Percentiles rank a stretch among this genome's conserved stretches.
phyloP scores from a whole-genome alignment of 2,888 invertebrate genomes.

The Mesorhabditis spiculigera region DNA sequence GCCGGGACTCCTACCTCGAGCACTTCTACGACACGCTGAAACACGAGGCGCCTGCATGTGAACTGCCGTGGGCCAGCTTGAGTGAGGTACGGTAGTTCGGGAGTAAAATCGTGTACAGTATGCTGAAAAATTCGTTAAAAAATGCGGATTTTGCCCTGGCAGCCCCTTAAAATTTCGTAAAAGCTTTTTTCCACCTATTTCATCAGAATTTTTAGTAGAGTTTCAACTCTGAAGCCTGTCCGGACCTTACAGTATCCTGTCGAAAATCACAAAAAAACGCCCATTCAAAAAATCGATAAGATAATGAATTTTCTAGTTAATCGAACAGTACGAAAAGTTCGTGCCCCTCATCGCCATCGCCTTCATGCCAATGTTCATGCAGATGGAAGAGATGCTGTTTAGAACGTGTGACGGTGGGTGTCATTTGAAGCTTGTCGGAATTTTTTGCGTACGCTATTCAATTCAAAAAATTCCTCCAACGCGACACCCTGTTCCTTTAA shows the following conservation, averaged over 20 bases:
- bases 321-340: constrained; percentile 2
- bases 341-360: not conserved
- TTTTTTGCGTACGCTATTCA: too few species aligned
- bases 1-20: not conserved
- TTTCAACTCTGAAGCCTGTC: too few species aligned
- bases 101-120: too few species aligned
- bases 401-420: not conserved
- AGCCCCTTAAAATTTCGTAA: too few species aligned
- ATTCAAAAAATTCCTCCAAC: too few species aligned
- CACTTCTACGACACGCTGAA: not conserved
- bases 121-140: too few species aligned
- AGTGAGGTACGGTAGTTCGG: not conserved
- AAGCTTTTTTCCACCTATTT: too few species aligned
- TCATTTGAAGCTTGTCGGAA: too few species aligned
- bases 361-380: not conserved
- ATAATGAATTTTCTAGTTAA: not conserved
- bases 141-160: too few species aligned
- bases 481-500: too few species aligned
- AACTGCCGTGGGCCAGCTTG: not conserved
- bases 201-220: too few species aligned
- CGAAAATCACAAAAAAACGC: not conserved
- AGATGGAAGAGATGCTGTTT: not conserved
- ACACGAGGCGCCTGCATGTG: not conserved
- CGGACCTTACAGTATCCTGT: too few species aligned
- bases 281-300: not conserved